These are phyloP conservation scores for Prolemur simus DNA, from an alignment of 2,113 vertebrate species.

Conservation along the genomic window DNA sequence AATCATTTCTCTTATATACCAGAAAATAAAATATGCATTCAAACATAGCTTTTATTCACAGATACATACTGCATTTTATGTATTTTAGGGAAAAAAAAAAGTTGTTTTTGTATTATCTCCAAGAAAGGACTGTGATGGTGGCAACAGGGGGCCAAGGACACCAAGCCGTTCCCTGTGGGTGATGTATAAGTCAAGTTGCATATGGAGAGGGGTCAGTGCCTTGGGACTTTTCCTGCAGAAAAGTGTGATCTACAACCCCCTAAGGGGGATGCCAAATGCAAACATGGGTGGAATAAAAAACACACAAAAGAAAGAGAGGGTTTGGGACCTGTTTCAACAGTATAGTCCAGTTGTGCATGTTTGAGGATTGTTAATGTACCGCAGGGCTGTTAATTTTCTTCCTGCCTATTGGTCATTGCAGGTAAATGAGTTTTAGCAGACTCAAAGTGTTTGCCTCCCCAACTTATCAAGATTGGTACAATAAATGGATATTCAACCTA, in stretches of 20 bases:
- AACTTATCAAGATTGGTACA: neutral
- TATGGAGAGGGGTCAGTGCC: too few relatives aligned
- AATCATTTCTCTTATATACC: neutral
- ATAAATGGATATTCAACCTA: neutral
- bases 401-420: neutral
- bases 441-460: neutral
- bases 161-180: neutral
- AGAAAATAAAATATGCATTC: neutral
- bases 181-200: too few relatives aligned
- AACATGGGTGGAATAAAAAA: neutral
- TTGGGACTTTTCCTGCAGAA: neutral
- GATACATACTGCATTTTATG: neutral
- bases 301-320: neutral
- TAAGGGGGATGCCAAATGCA: neutral
- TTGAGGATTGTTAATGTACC: neutral
- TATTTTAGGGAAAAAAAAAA: neutral
- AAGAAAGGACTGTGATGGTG: neutral
- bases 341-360: too few relatives aligned
- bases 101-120: neutral
- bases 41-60: neutral
- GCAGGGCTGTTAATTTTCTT: neutral
- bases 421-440: neutral
- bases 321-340: neutral
- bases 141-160: neutral
- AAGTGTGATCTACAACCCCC: neutral